These are phyloP conservation scores for Sebastes schlegelii DNA, from an alignment of 2,113 vertebrate genomes.

Conservation along the genomic window DNA sequence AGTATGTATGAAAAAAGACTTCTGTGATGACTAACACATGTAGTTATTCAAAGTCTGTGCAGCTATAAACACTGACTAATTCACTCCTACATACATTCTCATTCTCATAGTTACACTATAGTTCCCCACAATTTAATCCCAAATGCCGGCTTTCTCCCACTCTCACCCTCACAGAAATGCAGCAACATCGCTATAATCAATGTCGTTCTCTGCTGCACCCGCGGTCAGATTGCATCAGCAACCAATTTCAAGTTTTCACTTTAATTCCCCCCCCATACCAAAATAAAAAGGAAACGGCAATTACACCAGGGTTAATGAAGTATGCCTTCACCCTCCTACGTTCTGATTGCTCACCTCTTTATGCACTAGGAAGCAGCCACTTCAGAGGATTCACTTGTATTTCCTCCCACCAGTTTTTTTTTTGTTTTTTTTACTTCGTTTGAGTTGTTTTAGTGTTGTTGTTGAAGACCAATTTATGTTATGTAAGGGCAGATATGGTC, in stretches of 20 bases:
- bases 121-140: background rate
- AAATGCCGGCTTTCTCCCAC: background rate
- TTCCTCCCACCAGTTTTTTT: conserved; percentile 65
- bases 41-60: background rate
- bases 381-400: conserved; percentile 49
- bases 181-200: conserved; percentile 35
- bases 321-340: conserved; percentile 65
- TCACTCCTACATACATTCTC: conserved; percentile 8
- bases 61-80: conserved; percentile 3
- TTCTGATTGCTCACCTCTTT: conserved; percentile 65
- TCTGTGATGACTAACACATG: background rate
- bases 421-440: conserved; percentile 28
- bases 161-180: conserved; percentile 25
- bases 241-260: conserved; percentile 17
- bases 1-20: background rate
- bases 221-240: conserved; percentile 58
- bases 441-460: conserved; percentile 45
- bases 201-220: conserved; percentile 43
- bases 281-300: conserved; percentile 71
- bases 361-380: conserved; percentile 67
- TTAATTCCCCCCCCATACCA: conserved; percentile 37
- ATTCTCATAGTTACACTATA: background rate
- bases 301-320: conserved; percentile 77
- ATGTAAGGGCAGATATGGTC: conserved; percentile 28
- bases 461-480: conserved; percentile 20